Evolutionary conservation across 2,797 vertebrate genomes (phyloP), one percentile per base, ranked within the genome.

Genomic region (Neosalanx taihuensis): DNA sequence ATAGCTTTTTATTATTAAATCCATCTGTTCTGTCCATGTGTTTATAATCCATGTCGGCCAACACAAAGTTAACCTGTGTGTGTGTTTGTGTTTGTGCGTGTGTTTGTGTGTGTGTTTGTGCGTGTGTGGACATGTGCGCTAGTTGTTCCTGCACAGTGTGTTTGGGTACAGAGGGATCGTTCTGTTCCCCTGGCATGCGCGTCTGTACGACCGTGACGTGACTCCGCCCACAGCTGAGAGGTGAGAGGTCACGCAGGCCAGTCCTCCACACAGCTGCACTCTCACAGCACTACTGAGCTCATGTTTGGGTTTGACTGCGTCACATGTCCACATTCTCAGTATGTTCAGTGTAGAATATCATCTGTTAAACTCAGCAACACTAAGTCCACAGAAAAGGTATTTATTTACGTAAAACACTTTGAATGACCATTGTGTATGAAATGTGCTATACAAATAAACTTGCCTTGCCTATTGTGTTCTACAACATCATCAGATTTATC

Each of bases 161-260:
- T 96, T 96, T 89, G 94, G 94, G 33, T 96, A 96, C 76, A 86
- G 94, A 85, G 94, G 94, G n/a, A 94, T 95, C 0, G 93, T 95
- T 58, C 86, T 95, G 62, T 96, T 96, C 77, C 94, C 94, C 30
- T 96, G 94, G 94, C 94, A 94, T 70, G 94, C 94, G 73, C 92
- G 94, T 73, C 88, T 96, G 0, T 96, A 96, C 3, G 94, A 96
- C 80, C 90, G 94, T 5, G 94, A 95, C 69, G 88, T 95, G 67
- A 89, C 90, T 67, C 93, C 94, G 75, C 79, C 90, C 33, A 81
- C 89, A 64, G 80, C 91, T 66, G 94, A 96, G 73, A 95, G 94
- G 94, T 95, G 33, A 78, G 5, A 49, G 0, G 31, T 17, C 37
- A 37, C 37, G 15, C 20, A 56, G 15, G 18, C 51, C 51, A 10